Evolutionary conservation across 2,113 vertebrate genomes (phyloP), one percentile per base, ranked within the genome.

Genomic region (Tragelaphus imberbis): DNA sequence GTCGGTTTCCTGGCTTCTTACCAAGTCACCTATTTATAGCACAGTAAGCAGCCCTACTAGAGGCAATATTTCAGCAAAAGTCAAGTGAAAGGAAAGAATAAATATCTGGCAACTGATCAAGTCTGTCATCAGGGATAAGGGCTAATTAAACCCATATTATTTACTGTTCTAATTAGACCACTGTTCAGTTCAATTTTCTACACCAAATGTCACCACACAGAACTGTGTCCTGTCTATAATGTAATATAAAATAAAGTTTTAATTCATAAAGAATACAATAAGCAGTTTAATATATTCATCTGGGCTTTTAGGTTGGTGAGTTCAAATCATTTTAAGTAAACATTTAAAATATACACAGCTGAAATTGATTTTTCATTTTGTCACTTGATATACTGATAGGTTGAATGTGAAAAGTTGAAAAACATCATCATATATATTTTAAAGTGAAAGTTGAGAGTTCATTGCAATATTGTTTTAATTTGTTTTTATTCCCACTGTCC

Each of bases 71-170:
- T 96, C 95, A 97, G 96, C 91, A 97, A 98, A 97, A 97, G 98
- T 94, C 98, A 93, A 97, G 95, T 53, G 95, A 97, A 97, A 98
- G 97, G 91, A 96, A 95, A 98, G 98, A 97, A 98, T 97, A 98
- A 97, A 98, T 94, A 97, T 68, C 97, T 98, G 99, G 98, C 98
- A 81, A 90, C 63, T 61, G 96, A 95, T 98, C 97, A 98, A 98
- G 97, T 96, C 98, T 98, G 98, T 98, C 97, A 96, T 95, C 97
- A 79, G 96, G 96, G 97, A 97, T 97, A 97, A 97, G 63, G 55
- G 87, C 87, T 98, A 98, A 98, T 98, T 98, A 98, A 98, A 98
- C 96, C 97, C 97, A 98, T 27, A 97, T 97, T 98, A 96, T 92
- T 98, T 97, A 97, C 94, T 95, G 88, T 92, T 95, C 96, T 96